phyloP scores from a whole-genome alignment of 1,140 invertebrate species.

The Drosophila sp. region DNA sequence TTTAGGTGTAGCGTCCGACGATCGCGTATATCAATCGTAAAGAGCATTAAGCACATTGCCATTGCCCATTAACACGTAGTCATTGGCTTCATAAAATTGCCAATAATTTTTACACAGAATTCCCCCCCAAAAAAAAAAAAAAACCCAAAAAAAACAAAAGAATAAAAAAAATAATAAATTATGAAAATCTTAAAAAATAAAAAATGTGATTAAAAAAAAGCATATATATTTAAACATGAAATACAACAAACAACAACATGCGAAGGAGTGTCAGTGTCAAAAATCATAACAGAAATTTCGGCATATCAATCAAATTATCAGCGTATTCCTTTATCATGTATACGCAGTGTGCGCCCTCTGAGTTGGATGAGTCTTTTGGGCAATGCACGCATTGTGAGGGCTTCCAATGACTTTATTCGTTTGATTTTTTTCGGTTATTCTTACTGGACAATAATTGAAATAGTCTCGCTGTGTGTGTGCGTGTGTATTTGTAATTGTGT shows the following conservation, averaged over 20 bases:
- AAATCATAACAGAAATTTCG: conserved; percentile 17
- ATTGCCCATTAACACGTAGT: conserved; percentile 65
- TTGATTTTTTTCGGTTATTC: conserved; percentile 47
- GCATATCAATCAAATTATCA: conserved; percentile 7
- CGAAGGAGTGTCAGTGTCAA: background rate
- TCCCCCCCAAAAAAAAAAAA: conserved; percentile 22
- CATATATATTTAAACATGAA: conserved; percentile 5
- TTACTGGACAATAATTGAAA: conserved; percentile 50
- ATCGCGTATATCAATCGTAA: conserved; percentile 82
- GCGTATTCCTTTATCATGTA: conserved; percentile 50
- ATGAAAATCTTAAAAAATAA: conserved; percentile 19
- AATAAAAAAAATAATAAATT: background rate
- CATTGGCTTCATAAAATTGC: conserved; percentile 45
- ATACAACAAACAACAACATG: background rate
- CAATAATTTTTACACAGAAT: conserved; percentile 22
- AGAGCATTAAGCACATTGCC: conserved; percentile 71
- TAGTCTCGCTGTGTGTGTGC: conserved; percentile 36
- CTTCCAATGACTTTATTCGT: conserved; percentile 56
- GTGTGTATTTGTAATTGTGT: conserved; percentile 21
- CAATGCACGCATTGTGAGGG: conserved; percentile 52
- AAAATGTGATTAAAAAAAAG: conserved; percentile 7
- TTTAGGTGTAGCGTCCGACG: conserved; percentile 83
- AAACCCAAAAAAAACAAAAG: conserved; percentile 24
- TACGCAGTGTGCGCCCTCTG: conserved; percentile 52
- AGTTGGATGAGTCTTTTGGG: conserved; percentile 20